Conservation (phyloP, 1,140 invertebrate species). For the Phocides pigmalion region DNA sequence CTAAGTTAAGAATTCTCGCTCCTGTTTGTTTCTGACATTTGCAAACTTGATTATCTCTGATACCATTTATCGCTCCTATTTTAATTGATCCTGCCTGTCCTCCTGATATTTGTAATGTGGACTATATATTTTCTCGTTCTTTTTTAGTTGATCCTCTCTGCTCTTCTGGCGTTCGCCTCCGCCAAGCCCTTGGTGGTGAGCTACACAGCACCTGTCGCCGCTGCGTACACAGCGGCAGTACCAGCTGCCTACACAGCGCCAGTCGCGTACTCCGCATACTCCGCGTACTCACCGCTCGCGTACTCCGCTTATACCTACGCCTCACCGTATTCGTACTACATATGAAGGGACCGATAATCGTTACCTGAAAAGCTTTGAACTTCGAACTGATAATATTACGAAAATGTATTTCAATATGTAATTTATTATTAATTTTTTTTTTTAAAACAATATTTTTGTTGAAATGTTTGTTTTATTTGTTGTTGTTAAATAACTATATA, state of each 20-base stretch:
- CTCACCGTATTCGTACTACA: constrained; percentile 69
- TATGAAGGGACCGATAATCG: constrained; percentile 41
- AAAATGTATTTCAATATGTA: constrained; percentile 2
- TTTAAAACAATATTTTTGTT: constrained; percentile 12
- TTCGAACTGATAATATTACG: constrained; percentile 23
- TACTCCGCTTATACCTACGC: constrained; percentile 75
- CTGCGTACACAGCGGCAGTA: constrained; percentile 64
- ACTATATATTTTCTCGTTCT: constrained; percentile 15
- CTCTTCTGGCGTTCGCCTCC: constrained; percentile 78
- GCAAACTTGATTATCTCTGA: too few species aligned
- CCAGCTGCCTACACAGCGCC: constrained; percentile 72
- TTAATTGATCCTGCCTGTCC: too few species aligned
- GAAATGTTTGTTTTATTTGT: background rate
- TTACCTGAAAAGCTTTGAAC: background rate
- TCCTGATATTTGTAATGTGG: too few species aligned
- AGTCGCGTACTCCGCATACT: constrained; percentile 75
- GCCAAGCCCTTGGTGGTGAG: constrained; percentile 79
- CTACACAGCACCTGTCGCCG: constrained; percentile 65
- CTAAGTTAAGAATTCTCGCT: too few species aligned
- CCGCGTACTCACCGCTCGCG: constrained; percentile 74
- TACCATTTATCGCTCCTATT: too few species aligned
- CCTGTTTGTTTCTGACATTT: too few species aligned
- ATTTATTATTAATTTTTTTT: constrained; percentile 29
- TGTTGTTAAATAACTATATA: background rate
- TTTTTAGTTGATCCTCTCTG: constrained; percentile 81